These are phyloP conservation scores for Gonatopus flavifemur DNA, from an alignment of 1,140 invertebrate species.

Conservation along the genomic window DNA sequence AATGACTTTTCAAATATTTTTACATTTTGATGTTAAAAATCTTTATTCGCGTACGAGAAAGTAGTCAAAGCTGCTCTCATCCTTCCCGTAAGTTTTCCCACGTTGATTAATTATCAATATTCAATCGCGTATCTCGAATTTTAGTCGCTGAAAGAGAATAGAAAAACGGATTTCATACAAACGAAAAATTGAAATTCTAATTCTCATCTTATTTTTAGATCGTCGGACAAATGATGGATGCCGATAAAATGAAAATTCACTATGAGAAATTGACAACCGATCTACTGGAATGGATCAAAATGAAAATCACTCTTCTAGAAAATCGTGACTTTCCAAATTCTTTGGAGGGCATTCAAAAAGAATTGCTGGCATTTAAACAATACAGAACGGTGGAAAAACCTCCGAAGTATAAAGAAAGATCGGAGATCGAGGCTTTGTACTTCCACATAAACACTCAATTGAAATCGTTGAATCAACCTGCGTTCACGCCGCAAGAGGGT, in stretches of 20 bases:
- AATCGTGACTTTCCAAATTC: constrained; percentile 93
- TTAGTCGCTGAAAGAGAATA: too few species aligned
- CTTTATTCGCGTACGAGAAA: too few species aligned
- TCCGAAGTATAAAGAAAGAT: constrained; percentile 96
- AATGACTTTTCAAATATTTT: too few species aligned
- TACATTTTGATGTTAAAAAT: too few species aligned
- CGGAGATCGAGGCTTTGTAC: constrained; percentile 94
- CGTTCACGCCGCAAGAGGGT: constrained; percentile 89
- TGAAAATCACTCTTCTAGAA: constrained; percentile 83
- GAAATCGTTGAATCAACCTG: constrained; percentile 88
- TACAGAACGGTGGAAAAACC: constrained; percentile 97
- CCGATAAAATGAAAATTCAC: constrained; percentile 85
- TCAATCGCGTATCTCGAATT: too few species aligned
- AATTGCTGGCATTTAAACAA: constrained; percentile 89
- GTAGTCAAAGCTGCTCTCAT: too few species aligned
- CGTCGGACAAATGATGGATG: constrained; percentile 93
- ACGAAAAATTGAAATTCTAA: too few species aligned
- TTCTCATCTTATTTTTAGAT: constrained; percentile 66
- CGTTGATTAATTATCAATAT: too few species aligned
- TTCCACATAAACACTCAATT: constrained; percentile 96
- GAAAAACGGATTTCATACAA: too few species aligned
- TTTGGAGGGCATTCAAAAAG: constrained; percentile 90
- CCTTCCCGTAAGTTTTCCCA: too few species aligned
- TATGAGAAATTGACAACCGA: constrained; percentile 85
- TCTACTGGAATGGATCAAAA: constrained; percentile 90